These are phyloP conservation scores for Dryobates pubescens DNA, from an alignment of 2,797 vertebrate genomes.

Conservation along the genomic window DNA sequence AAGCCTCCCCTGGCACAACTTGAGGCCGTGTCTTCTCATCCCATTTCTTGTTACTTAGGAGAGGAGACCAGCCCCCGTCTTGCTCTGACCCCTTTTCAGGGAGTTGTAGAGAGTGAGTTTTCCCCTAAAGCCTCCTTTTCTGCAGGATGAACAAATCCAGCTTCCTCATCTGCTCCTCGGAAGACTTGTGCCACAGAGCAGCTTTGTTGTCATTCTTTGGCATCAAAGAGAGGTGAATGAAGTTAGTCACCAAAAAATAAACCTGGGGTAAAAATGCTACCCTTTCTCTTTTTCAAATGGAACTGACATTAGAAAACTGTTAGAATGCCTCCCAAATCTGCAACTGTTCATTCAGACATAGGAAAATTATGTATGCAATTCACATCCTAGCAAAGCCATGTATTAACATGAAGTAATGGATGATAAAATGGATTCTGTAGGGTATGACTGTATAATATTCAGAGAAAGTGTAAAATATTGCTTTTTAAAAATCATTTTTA, in stretches of 20 bases:
- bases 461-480: conserved; percentile 9
- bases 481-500: not conserved
- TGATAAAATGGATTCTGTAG: not conserved
- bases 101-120: no score
- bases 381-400: not conserved
- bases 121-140: no score
- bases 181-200: no score
- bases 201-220: no score
- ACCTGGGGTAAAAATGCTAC: not conserved
- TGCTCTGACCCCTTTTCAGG: no score
- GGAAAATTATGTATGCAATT: not conserved
- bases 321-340: not conserved
- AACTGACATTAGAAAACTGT: not conserved
- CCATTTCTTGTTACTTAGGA: no score
- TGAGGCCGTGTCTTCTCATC: no score
- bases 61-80: no score
- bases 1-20: no score
- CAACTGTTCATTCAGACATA: not conserved
- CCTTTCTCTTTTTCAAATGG: not conserved
- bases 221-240: not conserved
- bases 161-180: no score
- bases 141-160: no score
- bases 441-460: not conserved
- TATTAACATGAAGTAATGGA: not conserved
- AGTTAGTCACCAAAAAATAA: not conserved